Conservation (phyloP, 2,113 vertebrate species). For the Thalassarche chlororhynchos region DNA sequence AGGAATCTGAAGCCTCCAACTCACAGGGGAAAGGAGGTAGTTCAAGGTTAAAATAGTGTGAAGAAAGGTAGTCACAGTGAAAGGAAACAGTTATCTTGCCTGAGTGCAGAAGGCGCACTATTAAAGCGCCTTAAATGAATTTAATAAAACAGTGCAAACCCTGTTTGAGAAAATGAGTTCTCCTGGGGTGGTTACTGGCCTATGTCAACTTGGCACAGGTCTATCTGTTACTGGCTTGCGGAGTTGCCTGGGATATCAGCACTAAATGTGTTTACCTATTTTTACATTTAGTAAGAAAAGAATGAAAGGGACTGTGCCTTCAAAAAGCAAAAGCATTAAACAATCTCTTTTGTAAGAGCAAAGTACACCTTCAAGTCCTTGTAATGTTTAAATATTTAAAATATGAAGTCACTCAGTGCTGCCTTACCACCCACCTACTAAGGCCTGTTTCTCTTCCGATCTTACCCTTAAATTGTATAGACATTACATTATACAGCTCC, state of each 20-base stretch:
- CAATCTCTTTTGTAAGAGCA: background rate
- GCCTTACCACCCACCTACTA: background rate
- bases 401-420: background rate
- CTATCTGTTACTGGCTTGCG: background rate
- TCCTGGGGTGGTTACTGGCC: background rate
- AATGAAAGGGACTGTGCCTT: background rate
- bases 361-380: background rate
- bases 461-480: background rate
- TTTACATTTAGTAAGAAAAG: background rate
- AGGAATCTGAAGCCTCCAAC: background rate
- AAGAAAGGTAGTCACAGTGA: background rate
- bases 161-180: background rate
- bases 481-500: background rate
- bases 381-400: constrained; percentile 21
- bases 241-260: background rate
- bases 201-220: background rate
- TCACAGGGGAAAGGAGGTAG: background rate
- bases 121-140: background rate
- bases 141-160: background rate
- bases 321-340: background rate
- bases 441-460: background rate
- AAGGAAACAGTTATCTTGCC: background rate
- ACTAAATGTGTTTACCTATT: background rate
- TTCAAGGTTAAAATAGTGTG: background rate
- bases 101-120: background rate